These are phyloP conservation scores for Okapia johnstoni DNA, from an alignment of 2,113 vertebrate genomes.

Conservation along the genomic window DNA sequence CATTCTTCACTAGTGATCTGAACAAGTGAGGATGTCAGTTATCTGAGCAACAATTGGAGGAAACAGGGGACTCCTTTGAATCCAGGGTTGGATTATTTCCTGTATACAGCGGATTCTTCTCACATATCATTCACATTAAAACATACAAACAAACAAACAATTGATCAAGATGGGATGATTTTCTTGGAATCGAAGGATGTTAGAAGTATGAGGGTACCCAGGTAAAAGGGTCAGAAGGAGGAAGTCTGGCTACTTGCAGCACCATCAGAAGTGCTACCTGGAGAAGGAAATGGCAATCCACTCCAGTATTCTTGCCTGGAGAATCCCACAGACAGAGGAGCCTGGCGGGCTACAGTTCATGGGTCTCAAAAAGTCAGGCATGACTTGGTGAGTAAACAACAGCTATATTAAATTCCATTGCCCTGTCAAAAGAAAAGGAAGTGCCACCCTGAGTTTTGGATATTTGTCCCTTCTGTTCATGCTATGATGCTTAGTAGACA, in stretches of 20 bases:
- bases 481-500: background rate
- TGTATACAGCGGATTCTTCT: background rate
- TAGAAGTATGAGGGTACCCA: background rate
- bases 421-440: background rate
- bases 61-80: background rate
- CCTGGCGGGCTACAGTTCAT: accelerated
- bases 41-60: background rate
- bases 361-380: background rate
- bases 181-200: background rate
- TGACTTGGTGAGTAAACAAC: background rate
- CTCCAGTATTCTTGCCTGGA: background rate
- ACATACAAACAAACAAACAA: background rate
- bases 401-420: background rate
- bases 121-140: background rate
- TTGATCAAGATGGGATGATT: background rate
- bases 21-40: background rate
- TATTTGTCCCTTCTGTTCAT: background rate
- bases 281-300: background rate
- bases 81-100: background rate
- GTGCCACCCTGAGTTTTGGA: background rate
- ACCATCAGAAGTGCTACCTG: background rate
- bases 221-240: background rate
- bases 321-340: background rate
- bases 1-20: background rate
- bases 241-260: background rate